These are phyloP conservation scores for Caenorhabditis wallacei DNA, from an alignment of 2,888 invertebrate genomes.

Conservation along the genomic window DNA sequence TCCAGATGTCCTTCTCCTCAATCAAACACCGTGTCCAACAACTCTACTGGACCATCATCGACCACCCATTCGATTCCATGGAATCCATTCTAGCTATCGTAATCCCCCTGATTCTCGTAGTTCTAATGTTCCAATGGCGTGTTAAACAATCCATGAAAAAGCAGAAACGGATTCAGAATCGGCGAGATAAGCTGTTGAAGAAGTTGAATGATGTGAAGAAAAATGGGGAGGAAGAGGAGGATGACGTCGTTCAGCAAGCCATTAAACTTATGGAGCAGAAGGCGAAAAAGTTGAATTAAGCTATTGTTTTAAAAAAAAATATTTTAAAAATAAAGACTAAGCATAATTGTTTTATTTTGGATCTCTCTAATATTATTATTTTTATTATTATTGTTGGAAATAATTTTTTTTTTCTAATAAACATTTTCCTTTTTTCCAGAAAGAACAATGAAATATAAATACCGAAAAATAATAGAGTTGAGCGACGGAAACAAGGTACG, in stretches of 20 bases:
- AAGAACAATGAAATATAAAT: slow-evolving; percentile 23
- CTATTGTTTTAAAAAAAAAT: not conserved
- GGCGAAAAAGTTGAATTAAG: slow-evolving; percentile 48
- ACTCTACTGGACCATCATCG: slow-evolving; percentile 1
- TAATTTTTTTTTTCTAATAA: too few species aligned
- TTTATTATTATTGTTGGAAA: not conserved
- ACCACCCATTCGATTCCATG: slow-evolving; percentile 32
- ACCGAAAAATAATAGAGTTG: slow-evolving; percentile 41
- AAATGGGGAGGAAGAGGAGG: slow-evolving; percentile 26
- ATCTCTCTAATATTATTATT: too few species aligned
- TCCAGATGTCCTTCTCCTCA: slow-evolving; percentile 22
- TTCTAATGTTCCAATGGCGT: slow-evolving; percentile 67
- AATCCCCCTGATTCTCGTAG: slow-evolving; percentile 61
- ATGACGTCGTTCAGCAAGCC: slow-evolving; percentile 59
- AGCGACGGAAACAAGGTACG: slow-evolving; percentile 57
- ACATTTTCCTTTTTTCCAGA: not conserved
- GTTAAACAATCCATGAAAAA: slow-evolving; percentile 64
- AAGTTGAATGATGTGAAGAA: slow-evolving; percentile 23
- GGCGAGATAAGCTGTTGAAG: slow-evolving; percentile 44
- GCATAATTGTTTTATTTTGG: too few species aligned
- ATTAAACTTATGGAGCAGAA: slow-evolving; percentile 57
- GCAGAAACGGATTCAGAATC: slow-evolving; percentile 32
- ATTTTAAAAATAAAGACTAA: not conserved
- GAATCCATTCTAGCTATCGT: slow-evolving; percentile 35
- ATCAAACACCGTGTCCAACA: slow-evolving; percentile 20